Evolutionary conservation across 2,113 vertebrate genomes (phyloP), one percentile per base, ranked within the genome.

Genomic region (Phaethon lepturus): DNA sequence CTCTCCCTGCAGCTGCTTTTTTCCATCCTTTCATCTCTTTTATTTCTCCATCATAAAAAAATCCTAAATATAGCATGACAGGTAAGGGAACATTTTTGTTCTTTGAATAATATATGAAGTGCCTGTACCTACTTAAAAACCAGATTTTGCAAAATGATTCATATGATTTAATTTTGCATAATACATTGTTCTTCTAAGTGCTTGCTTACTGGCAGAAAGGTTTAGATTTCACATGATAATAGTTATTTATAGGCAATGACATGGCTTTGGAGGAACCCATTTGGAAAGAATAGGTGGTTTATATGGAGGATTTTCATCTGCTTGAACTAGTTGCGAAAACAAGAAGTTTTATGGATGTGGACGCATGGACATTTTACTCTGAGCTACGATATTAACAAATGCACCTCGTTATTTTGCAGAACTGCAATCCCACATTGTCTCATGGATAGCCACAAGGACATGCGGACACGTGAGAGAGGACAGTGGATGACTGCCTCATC

Each of bases 61-160:
- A 33, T 24, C 24, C 74, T 96, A 95, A 96, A 90, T 95, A 94
- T 95, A 90, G 62, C 69, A 6, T 68, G 77, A 92, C 86, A 96
- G 96, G 62, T 91, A 88, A 90, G 63, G 69, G 85, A 96, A 92
- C 0, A 0, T 60, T 93, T 93, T 77, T 90, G 56, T 84, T 83
- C 90, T 93, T 94, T 80, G 71, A 93, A 88, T 95, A 95, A 86
- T 75, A 90, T 42, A 44, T 93, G n/a, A 96, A 88, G 71, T 85
- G 69, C 85, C 49, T 94, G 85, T 94, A 83, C 95, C 92, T 82
- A 88, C 88, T 96, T 97, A 92, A 96, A 96, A 94, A 93, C 85
- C 77, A 78, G 28, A 90, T 90, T 93, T 90, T 94, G 67, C 72
- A 71, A 90, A 92, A 71, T 96, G 78, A 95, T 93, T 97, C 92